Percentiles rank a stretch among this genome's conserved stretches.
phyloP scores from a whole-genome alignment of 2,888 invertebrate genomes.

The Tethea ocularis region DNA sequence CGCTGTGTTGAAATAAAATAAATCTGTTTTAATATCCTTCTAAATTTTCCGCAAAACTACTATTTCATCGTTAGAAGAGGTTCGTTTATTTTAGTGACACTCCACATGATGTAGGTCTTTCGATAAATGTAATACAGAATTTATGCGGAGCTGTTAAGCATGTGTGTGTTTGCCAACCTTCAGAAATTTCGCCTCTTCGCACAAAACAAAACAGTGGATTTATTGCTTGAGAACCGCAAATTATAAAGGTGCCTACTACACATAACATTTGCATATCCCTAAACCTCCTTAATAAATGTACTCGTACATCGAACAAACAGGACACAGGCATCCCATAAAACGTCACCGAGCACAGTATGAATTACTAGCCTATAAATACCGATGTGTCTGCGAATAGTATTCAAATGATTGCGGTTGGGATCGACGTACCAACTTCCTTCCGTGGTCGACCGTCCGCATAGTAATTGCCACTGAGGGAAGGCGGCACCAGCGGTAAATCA shows the following conservation, averaged over 20 bases:
- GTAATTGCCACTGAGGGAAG: conserved; percentile 74
- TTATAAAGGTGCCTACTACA: conserved; percentile 39
- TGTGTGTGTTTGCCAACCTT: conserved; percentile 3
- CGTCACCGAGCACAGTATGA: conserved; percentile 69
- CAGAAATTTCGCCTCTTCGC: background rate
- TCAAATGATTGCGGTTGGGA: conserved; percentile 79
- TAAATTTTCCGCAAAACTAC: background rate
- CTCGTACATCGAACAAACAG: conserved; percentile 55
- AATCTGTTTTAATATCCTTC: background rate
- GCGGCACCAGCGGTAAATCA: conserved; percentile 73
- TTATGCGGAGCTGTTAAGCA: background rate
- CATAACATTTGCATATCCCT: conserved; percentile 61
- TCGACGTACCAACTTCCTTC: conserved; percentile 79
- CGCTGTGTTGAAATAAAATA: too few species aligned
- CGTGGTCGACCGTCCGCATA: conserved; percentile 72
- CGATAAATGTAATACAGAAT: background rate
- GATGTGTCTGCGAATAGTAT: conserved; percentile 70
- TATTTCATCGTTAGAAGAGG: background rate
- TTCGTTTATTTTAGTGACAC: background rate
- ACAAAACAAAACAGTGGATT: conserved; percentile 3
- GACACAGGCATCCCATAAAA: conserved; percentile 68
- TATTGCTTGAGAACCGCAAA: conserved; percentile 33
- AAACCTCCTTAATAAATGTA: conserved; percentile 42
- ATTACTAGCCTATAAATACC: conserved; percentile 75
- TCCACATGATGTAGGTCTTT: background rate